Conservation (phyloP, 1,140 invertebrate genomes). For the Drosophila sucinea region DNA sequence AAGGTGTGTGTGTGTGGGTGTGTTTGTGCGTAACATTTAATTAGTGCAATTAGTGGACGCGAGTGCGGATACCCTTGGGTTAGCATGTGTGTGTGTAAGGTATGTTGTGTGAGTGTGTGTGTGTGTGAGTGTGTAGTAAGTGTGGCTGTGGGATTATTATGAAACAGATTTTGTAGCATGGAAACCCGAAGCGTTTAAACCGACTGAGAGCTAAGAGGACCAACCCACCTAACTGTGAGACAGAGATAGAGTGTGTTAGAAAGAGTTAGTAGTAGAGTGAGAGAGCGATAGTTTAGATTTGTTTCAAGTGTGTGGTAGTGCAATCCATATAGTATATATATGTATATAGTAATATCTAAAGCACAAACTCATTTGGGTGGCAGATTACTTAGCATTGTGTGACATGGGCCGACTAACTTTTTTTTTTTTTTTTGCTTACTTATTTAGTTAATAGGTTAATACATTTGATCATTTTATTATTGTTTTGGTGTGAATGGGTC, state of each 20-base stretch:
- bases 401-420: conserved; percentile 37
- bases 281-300: neutral
- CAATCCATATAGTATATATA: conserved; percentile 21
- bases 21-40: conserved; percentile 55
- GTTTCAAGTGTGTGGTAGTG: conserved; percentile 45
- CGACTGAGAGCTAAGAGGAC: conserved; percentile 18
- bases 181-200: conserved; percentile 34
- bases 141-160: conserved; percentile 46
- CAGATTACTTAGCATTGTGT: conserved; percentile 47
- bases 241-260: conserved; percentile 7
- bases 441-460: neutral
- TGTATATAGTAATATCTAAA: conserved; percentile 40
- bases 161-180: conserved; percentile 40
- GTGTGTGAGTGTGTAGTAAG: conserved; percentile 19
- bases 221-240: conserved; percentile 24
- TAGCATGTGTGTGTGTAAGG: conserved; percentile 12
- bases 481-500: conserved; percentile 20
- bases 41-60: conserved; percentile 71
- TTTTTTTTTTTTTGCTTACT: neutral
- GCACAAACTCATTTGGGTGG: conserved; percentile 63
- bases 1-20: conserved; percentile 30
- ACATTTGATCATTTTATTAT: neutral
- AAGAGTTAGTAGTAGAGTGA: neutral
- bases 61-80: conserved; percentile 21
- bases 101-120: conserved; percentile 33